These are phyloP conservation scores for Erynnis tages DNA, from an alignment of 2,888 invertebrate genomes.

Conservation along the genomic window DNA sequence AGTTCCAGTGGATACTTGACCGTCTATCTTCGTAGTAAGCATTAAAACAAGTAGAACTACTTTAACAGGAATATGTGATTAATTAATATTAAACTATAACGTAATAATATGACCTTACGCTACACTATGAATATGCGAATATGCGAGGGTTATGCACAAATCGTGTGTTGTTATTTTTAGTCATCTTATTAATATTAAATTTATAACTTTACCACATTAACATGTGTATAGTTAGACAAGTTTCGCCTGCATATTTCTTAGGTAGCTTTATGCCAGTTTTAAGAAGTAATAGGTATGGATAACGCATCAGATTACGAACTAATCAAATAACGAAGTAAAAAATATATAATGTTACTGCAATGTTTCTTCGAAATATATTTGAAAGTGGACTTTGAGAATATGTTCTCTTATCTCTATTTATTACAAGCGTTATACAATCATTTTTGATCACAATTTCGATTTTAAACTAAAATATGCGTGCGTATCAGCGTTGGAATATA, in stretches of 20 bases:
- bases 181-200: slow-evolving; percentile 21
- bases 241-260: slow-evolving; percentile 26
- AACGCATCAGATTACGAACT: slow-evolving; percentile 15
- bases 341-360: slow-evolving; percentile 17
- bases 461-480: slow-evolving; percentile 28
- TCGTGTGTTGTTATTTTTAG: slow-evolving; percentile 24
- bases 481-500: slow-evolving; percentile 36
- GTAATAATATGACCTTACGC: slow-evolving; percentile 12
- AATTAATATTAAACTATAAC: slow-evolving; percentile 1
- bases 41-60: slow-evolving; percentile 14
- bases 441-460: slow-evolving; percentile 26
- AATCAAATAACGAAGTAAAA: slow-evolving; percentile 10
- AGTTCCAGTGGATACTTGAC: slow-evolving; percentile 26
- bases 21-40: slow-evolving; percentile 24
- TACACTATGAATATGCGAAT: slow-evolving; percentile 15
- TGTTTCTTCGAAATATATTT: slow-evolving; percentile 11
- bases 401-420: slow-evolving; percentile 23
- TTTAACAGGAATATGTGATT: slow-evolving; percentile 21
- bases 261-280: slow-evolving; percentile 30
- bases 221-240: slow-evolving; percentile 16
- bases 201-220: slow-evolving; percentile 22
- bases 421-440: slow-evolving; percentile 12
- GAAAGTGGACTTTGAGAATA: slow-evolving; percentile 16
- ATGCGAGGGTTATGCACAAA: slow-evolving; percentile 24
- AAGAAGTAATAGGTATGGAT: slow-evolving; percentile 48